phyloP scores from a whole-genome alignment of 1,140 invertebrate species.

The Brachionus sp. region DNA sequence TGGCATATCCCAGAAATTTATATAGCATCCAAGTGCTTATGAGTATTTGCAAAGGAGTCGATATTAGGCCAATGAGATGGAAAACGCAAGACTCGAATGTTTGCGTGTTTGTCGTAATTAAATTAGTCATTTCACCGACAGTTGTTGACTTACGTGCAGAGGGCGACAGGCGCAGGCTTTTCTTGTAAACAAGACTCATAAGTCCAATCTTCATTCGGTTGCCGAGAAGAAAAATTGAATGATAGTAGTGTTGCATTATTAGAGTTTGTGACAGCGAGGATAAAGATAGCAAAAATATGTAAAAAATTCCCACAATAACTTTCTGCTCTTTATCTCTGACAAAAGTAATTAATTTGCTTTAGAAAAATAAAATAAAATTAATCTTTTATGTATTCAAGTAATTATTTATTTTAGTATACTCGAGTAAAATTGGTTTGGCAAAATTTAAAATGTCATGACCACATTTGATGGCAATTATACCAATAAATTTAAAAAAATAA shows the following conservation, averaged over 20 bases:
- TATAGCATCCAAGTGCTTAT: slow-evolving; percentile 84
- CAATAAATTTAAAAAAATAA: slow-evolving; percentile 34
- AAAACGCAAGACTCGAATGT: slow-evolving; percentile 61
- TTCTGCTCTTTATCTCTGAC: slow-evolving; percentile 19
- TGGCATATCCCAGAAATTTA: slow-evolving; percentile 65
- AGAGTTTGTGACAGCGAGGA: slow-evolving; percentile 82
- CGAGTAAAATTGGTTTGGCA: slow-evolving; percentile 17
- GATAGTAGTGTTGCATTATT: slow-evolving; percentile 65
- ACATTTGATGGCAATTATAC: slow-evolving; percentile 36
- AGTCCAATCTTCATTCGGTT: slow-evolving; percentile 83
- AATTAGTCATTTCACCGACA: slow-evolving; percentile 65
- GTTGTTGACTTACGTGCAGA: slow-evolving; percentile 59
- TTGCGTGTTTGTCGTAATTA: slow-evolving; percentile 64
- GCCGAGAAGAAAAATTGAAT: slow-evolving; percentile 68
- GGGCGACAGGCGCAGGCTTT: slow-evolving; percentile 58
- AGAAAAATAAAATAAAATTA: background rate
- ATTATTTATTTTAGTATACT: background rate
- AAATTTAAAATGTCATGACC: slow-evolving; percentile 44
- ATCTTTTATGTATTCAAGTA: background rate
- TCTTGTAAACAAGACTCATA: slow-evolving; percentile 87
- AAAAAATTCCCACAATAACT: slow-evolving; percentile 76
- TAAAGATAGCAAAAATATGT: slow-evolving; percentile 71
- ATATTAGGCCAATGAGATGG: slow-evolving; percentile 94
- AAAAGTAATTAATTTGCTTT: slow-evolving; percentile 37
- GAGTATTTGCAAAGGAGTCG: slow-evolving; percentile 83